Evolutionary conservation across 2,797 vertebrate species (phyloP).

Genomic region (Propithecus deckenii): DNA sequence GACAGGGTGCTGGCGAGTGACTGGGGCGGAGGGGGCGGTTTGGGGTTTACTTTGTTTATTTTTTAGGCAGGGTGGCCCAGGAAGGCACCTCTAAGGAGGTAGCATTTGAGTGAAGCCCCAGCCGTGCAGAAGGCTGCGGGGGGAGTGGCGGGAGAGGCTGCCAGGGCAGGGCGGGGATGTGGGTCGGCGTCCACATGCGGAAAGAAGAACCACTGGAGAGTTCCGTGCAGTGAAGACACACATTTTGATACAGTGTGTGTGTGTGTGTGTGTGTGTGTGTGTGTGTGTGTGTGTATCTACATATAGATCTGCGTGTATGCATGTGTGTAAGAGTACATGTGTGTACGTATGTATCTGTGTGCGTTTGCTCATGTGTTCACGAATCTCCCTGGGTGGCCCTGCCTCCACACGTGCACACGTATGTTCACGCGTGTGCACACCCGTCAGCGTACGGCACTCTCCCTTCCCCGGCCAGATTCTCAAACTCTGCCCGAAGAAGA

Average conservation of each 20-base stretch:
- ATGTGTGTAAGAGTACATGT: neutral
- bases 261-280: neutral
- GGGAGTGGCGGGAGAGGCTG: neutral
- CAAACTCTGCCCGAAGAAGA: constrained; percentile 99
- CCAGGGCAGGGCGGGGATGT: neutral
- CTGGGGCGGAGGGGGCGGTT: neutral
- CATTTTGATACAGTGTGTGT: neutral
- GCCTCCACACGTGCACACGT: fast-evolving
- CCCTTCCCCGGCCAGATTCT: constrained; percentile 90
- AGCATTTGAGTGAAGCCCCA: neutral
- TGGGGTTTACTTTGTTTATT: neutral
- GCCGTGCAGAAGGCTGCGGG: neutral
- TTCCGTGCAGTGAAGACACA: neutral
- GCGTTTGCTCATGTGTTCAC: neutral
- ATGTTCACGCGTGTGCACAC: neutral
- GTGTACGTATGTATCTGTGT: neutral
- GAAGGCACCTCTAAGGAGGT: neutral
- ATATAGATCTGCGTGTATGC: neutral
- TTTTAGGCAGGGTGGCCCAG: neutral
- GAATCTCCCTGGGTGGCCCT: neutral
- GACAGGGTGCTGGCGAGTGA: too few species aligned
- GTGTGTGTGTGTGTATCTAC: neutral
- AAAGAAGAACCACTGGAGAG: neutral
- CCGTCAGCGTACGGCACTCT: neutral
- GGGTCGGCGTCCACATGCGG: neutral